Base-by-base conservation (phyloP, 2,888 invertebrate genomes). In the Rhagophthalmus giganteus region DNA sequence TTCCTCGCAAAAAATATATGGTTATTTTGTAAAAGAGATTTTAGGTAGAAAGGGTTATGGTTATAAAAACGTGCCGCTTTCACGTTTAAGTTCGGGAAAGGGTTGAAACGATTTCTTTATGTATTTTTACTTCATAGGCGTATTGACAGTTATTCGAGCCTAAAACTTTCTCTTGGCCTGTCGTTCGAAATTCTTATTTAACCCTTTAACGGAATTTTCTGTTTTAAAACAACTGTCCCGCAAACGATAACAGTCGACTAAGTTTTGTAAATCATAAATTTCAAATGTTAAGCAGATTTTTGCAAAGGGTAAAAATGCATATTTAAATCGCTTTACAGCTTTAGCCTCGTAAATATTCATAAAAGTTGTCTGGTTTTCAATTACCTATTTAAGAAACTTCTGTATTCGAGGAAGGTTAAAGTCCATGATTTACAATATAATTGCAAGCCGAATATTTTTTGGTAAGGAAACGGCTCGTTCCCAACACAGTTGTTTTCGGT, bases 261-360 rank as follows among this genome's bases (percentile, higher is more conserved):
- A n/a, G n/a, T n/a, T n/a, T n/a, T n/a, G n/a, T n/a, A n/a, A n/a
- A n/a, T n/a, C n/a, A n/a, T n/a, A n/a, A n/a, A n/a, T n/a, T n/a
- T n/a, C n/a, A n/a, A n/a, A n/a, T n/a, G n/a, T n/a, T n/a, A n/a
- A n/a, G n/a, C 26, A 37, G 26, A 52, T 47, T 51, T 51, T 51
- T 48, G 55, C 50, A 55, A 44, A 34, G 49, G 46, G 50, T 50
- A 47, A 50, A 55, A n/a, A n/a, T n/a, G n/a, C n/a, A 46, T 27
- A 44, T 4, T 6, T 13, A 38, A 39, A 33, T 34, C 27, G 14
- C 26, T 39, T 47, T 47, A 47, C 47, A 47, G 39, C 46, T 32
- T 11, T 34, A 6, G 25, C 16, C 40, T 27, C 38, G 37, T 44
- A 47, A 47, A 53, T 53, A 47, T 53, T 47, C 53, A 53, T 53